A percentile compares a stretch with the other conserved stretches of the same genome.
Conservation (phyloP, 2,888 invertebrate genomes). For the Dascillus cervinus region DNA sequence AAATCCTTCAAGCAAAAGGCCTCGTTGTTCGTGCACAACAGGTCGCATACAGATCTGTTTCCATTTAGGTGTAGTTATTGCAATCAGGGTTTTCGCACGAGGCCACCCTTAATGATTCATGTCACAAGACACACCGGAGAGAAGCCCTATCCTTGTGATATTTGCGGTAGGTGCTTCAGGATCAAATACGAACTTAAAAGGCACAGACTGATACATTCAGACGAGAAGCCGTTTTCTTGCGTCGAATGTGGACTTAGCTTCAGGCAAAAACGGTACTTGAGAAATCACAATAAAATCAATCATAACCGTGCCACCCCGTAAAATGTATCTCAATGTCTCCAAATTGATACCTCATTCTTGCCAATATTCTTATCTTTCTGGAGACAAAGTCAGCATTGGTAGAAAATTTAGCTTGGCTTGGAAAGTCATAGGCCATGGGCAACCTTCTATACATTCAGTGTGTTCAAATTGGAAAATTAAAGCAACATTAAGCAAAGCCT, state of each 20-base stretch:
- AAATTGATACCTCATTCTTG: no score
- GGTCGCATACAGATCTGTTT: conserved; percentile 49
- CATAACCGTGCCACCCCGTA: conserved; percentile 24
- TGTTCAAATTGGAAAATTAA: no score
- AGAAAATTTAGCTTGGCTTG: no score
- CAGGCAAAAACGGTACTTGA: conserved; percentile 47
- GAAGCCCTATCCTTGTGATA: conserved; percentile 51
- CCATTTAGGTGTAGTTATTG: conserved; percentile 55
- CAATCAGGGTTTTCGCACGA: conserved; percentile 52
- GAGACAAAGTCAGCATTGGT: no score
- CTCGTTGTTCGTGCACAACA: conserved; percentile 54
- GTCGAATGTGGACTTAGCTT: conserved; percentile 42
- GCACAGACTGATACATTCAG: conserved; percentile 48
- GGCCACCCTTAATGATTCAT: conserved; percentile 51
- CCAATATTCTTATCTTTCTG: no score
- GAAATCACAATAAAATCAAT: conserved; percentile 45
- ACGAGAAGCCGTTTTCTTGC: conserved; percentile 46
- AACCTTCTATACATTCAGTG: no score
- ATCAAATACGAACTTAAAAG: conserved; percentile 52
- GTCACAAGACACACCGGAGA: conserved; percentile 54
- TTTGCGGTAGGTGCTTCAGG: conserved; percentile 51
- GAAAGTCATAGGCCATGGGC: no score
- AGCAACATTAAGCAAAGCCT: no score
- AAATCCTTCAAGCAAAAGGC: conserved; percentile 60
- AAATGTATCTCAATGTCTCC: no score